Evolutionary conservation across 2,888 invertebrate species (phyloP), one percentile per base, ranked within the genome.

Genomic region (Rotaria magnacalcarata): DNA sequence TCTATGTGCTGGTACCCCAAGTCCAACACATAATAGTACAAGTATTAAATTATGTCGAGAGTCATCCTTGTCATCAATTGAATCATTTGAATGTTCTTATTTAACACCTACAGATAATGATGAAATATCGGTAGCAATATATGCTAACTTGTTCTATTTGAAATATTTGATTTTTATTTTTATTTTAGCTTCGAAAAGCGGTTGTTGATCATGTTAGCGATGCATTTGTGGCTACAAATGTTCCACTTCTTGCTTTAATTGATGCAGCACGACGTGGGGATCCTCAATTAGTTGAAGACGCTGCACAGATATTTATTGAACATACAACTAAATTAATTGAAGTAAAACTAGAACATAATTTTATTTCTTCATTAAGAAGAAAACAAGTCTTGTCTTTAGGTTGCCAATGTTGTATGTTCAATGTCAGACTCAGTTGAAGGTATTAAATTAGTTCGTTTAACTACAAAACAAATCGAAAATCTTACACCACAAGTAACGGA

Each of bases 381-480:
- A 21, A 54, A 54, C 21, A 52, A 52, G 0, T 67, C 2, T n/a
- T 47, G 47, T n/a, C 3, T 43, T 80, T 7, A 74, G 80, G 80
- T 80, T 47, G 47, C 89, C 85, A 84, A 80, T 27, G 74, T 85
- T 67, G 97, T 97, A 0, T 99, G 98, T 91, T 96, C 97, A 87
- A 98, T 99, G 97, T 97, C 97, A 0, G 96, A 95, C 90, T 97
- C 98, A 91, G 96, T 96, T 89, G 98, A 99, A 89, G 98, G 98
- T 0, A 96, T 99, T 5, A 97, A 98, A 92, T 96, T 98, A 95
- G 97, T 99, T 67, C 94, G 97, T 10, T 96, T 96, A 91, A 97
- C 98, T 3, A 96, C 97, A 6, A 94, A 94, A 14, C 97, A 98
- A 91, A 96, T 99, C 85, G 96, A 96, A 90, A 94, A 94, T 87